phyloP scores from a whole-genome alignment of 1,140 invertebrate genomes.

The Magallana angulata region DNA sequence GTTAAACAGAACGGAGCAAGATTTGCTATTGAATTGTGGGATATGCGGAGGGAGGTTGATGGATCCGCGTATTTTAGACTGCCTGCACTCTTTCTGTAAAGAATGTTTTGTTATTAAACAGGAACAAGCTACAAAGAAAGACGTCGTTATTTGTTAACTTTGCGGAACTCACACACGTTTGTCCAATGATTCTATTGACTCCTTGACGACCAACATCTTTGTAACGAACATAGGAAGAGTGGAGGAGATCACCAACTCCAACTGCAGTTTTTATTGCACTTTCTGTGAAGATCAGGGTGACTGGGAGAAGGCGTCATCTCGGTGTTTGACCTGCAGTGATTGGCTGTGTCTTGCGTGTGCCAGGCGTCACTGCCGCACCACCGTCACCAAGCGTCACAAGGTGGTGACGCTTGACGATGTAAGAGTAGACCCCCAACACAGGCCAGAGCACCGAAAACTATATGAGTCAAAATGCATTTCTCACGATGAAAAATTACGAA shows the following conservation, averaged over 20 bases:
- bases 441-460: background rate
- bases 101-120: slow-evolving; percentile 9
- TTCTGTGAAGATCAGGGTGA: background rate
- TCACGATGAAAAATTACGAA: background rate
- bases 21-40: background rate
- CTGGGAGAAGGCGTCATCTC: background rate
- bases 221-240: background rate
- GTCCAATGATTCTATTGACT: background rate
- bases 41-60: background rate
- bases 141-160: background rate
- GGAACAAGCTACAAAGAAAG: background rate
- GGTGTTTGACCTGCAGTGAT: background rate
- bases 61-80: background rate
- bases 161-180: background rate
- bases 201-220: background rate
- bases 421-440: background rate
- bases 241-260: background rate
- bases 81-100: background rate
- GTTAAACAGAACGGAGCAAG: background rate
- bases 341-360: background rate
- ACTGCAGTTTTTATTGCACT: background rate
- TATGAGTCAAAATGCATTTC: background rate
- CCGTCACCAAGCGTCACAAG: background rate
- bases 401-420: background rate
- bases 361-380: background rate